Evolutionary conservation across 2,113 vertebrate genomes (phyloP).

Genomic region (Pongo pygmaeus): DNA sequence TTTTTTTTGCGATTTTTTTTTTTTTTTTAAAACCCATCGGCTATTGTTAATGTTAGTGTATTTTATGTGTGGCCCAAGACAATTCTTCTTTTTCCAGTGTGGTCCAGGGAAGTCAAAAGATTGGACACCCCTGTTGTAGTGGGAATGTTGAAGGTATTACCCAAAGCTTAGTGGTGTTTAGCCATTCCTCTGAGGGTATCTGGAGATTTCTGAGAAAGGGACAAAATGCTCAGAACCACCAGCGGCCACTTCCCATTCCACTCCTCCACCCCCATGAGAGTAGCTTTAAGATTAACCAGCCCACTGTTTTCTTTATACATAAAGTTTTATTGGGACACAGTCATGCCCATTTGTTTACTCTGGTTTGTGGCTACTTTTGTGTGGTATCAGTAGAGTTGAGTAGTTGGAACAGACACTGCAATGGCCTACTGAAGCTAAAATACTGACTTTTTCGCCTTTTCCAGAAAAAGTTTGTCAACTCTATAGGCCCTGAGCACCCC

Average conservation of each 20-base stretch:
- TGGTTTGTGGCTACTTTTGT: neutral
- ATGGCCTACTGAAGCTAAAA: neutral
- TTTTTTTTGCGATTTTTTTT: too few relatives aligned
- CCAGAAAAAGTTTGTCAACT: neutral
- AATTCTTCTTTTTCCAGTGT: too few relatives aligned
- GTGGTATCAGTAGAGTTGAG: neutral
- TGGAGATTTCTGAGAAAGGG: neutral
- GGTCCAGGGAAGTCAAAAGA: too few relatives aligned
- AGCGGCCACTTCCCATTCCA: neutral
- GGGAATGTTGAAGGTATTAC: neutral
- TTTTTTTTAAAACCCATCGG: too few relatives aligned
- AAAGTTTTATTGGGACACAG: slow-evolving; percentile 21
- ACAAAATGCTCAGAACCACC: neutral
- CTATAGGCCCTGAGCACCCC: neutral
- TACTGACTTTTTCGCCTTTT: neutral
- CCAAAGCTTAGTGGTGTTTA: too few relatives aligned
- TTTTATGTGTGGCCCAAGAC: too few relatives aligned
- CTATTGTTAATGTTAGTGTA: too few relatives aligned
- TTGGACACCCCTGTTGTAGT: too few relatives aligned
- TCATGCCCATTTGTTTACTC: neutral
- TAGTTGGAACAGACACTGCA: neutral
- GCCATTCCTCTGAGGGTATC: rapidly evolving
- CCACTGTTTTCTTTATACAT: neutral
- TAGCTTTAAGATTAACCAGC: neutral
- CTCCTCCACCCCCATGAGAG: neutral